Evolutionary conservation across 92 coral and sea anemone species (phyloP).

Genomic region (Montipora capitata): DNA sequence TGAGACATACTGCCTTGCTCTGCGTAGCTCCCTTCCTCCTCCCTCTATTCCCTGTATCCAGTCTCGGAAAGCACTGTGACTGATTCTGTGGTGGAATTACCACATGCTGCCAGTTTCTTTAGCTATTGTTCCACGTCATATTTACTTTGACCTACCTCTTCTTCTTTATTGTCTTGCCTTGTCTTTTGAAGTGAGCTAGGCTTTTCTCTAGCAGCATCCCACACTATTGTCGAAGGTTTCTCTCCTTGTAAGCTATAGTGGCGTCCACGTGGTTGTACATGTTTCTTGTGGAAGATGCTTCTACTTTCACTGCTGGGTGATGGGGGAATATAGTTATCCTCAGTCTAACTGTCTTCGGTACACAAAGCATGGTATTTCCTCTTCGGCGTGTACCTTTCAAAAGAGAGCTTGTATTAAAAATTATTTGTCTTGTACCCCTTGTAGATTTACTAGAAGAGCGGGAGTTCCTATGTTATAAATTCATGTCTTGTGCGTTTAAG

Average conservation of each 20-base stretch:
- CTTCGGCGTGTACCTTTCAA: neutral
- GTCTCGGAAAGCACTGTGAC: constrained; percentile 41
- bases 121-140: neutral
- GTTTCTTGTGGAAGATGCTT: neutral
- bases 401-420: too few species aligned
- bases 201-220: constrained; percentile 23
- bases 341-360: neutral
- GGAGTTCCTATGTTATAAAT: too few species aligned
- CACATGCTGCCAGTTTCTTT: constrained; percentile 19
- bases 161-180: neutral
- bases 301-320: neutral
- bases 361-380: neutral
- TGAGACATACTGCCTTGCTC: constrained; percentile 58
- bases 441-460: too few species aligned
- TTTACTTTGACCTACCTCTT: too few species aligned
- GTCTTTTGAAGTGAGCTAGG: neutral
- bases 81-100: constrained; percentile 47
- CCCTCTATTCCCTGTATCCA: constrained; percentile 76
- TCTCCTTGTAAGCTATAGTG: constrained; percentile 30
- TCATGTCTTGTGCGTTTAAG: too few species aligned
- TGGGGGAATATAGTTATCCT: neutral
- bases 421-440: too few species aligned
- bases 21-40: constrained; percentile 60
- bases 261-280: too few species aligned
- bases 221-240: constrained; percentile 13